Percentiles rank a stretch among this genome's conserved stretches.
Conservation (phyloP, 2,888 invertebrate species). For the Eilema griseolum region DNA sequence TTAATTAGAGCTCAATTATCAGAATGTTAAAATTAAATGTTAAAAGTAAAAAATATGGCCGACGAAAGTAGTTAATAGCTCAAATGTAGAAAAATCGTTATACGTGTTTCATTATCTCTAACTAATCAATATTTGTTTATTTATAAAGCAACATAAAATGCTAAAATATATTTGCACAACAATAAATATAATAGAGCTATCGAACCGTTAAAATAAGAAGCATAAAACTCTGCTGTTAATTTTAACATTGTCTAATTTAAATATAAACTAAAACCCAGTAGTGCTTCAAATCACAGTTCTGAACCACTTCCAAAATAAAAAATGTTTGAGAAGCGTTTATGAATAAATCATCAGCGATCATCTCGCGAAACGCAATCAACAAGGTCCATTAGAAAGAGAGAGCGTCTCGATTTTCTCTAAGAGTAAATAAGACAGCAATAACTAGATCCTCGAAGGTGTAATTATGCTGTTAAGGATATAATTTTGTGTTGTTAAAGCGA, state of each 20-base stretch:
- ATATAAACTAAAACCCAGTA: constrained; percentile 65
- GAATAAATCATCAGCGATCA: constrained; percentile 70
- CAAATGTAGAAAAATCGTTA: neutral
- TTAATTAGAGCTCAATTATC: constrained; percentile 43
- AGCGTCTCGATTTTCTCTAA: constrained; percentile 23
- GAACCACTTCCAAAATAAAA: constrained; percentile 63
- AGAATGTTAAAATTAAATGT: constrained; percentile 13
- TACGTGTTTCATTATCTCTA: neutral
- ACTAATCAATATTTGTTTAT: neutral
- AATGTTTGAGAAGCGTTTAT: constrained; percentile 63
- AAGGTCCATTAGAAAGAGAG: constrained; percentile 58
- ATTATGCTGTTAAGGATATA: constrained; percentile 80
- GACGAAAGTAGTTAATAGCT: neutral
- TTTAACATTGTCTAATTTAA: constrained; percentile 41
- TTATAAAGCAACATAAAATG: neutral
- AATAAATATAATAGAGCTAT: neutral
- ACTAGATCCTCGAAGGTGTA: constrained; percentile 67
- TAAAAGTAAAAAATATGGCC: neutral
- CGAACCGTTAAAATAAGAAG: neutral
- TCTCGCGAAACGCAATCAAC: constrained; percentile 62
- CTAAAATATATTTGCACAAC: constrained; percentile 1
- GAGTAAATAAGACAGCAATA: constrained; percentile 58
- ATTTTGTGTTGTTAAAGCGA: constrained; percentile 73
- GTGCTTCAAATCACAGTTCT: constrained; percentile 67
- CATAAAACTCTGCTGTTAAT: constrained; percentile 34